Percentiles rank a stretch among this genome's conserved stretches.
phyloP scores from a whole-genome alignment of 2,797 vertebrate species.

The Salmo trutta region DNA sequence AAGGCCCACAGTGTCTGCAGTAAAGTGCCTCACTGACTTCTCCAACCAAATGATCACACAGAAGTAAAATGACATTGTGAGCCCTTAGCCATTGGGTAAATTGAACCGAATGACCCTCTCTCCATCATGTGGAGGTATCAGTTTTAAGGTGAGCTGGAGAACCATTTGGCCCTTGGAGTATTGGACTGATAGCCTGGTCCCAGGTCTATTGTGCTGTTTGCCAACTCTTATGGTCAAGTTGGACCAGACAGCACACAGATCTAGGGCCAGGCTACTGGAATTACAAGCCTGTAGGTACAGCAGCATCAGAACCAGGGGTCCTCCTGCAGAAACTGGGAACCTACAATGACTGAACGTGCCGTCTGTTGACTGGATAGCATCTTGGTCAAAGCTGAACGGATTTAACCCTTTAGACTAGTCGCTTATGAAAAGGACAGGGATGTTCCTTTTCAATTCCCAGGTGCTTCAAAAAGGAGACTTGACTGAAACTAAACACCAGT shows the following conservation, averaged over 20 bases:
- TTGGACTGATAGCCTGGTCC: background rate
- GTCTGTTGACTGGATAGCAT: background rate
- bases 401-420: background rate
- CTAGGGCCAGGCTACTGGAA: background rate
- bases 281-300: background rate
- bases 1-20: background rate
- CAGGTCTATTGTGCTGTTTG: background rate
- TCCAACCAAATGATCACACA: background rate
- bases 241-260: background rate
- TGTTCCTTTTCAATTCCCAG: background rate
- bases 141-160: background rate
- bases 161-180: background rate
- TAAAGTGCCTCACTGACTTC: background rate
- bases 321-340: background rate
- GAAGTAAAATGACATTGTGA: background rate
- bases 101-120: background rate
- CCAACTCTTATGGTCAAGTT: background rate
- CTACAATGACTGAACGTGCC: background rate
- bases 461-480: background rate
- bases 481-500: background rate
- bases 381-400: background rate
- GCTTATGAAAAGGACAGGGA: background rate
- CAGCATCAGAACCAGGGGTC: background rate
- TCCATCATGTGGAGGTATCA: background rate
- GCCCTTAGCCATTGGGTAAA: background rate